Evolutionary conservation across 2,113 vertebrate genomes (phyloP), one percentile per base, ranked within the genome.

Genomic region (Sylvilagus bachmani): DNA sequence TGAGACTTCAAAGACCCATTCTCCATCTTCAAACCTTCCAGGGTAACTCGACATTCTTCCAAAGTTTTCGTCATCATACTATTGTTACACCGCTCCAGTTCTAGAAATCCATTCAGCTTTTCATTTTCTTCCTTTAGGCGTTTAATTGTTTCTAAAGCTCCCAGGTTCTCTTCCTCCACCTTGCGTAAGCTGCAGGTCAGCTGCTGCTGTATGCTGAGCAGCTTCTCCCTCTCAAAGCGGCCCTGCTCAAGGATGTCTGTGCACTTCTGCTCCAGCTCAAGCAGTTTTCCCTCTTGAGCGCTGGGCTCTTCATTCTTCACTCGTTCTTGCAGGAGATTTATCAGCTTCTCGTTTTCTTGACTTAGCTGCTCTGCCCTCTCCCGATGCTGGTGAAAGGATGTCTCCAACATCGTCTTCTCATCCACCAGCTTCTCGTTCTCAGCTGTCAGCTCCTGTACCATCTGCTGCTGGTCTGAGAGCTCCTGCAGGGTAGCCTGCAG

Each of bases 401-500:
- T 98, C 97, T 99, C 99, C 95, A 99, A 96, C 44, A 99, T 98
- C 31, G 98, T 98, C 94, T 99, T 99, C 96, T 99, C 99, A 22
- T 99, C 99, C 1, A 97, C 98, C 55, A 99, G 98, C 31, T 99
- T 99, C 98, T 99, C 99, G 1, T 99, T 99, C 96, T 99, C 99
- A 0, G 99, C 97, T 0, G 99, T 99, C 96, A 99, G 97, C 95
- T 99, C 99, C 97, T 99, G 99, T 29, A 99, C 99, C 98, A 99
- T 98, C 91, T 99, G 99, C 96, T 99, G 99, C 97, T 99, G 99
- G 97, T 99, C 99, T 0, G 99, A 99, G 14, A 99, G 97, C 96
- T 99, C 99, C 93, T 99, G 99, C 71, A 99, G 79, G 3, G 99
- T 99, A 16, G 99, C 99, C 97, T 99, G 99, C 13, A 99, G 98